Evolutionary conservation across 2,113 vertebrate genomes (phyloP), one percentile per base, ranked within the genome.

Genomic region (Pandion haliaetus): DNA sequence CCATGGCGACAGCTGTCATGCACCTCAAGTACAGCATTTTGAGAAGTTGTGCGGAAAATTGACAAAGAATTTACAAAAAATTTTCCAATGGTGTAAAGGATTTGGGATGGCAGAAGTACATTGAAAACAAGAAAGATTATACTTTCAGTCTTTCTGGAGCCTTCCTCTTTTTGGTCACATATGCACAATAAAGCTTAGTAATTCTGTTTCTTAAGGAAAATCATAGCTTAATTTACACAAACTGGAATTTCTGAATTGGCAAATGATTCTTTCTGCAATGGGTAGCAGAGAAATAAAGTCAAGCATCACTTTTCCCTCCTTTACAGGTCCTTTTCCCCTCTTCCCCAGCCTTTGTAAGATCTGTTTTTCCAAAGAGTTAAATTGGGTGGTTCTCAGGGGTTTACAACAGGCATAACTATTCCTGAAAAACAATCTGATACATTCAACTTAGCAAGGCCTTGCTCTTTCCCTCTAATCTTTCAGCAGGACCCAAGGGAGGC

Each of bases 381-480:
- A 96, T 90, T 95, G 95, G 96, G 97, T 97, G 95, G 91, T 97
- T 98, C 98, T 98, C 96, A 97, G 97, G 96, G 93, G 92, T 97
- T 98, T 97, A 97, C 96, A 98, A 97, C 92, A 98, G 97, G 98
- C 95, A 80, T 84, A 95, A 98, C 98, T 98, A 97, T 95, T 98
- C 97, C 97, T 98, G 99, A 99, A 99, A 99, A 99, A 99, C 98
- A 99, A 99, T 99, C 99, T 98, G 99, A 98, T 99, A 98, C 99
- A 99, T 99, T 99, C 99, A 99, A 98, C 98, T 99, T 99, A 98
- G 97, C 97, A 98, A 98, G 98, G 98, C 98, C 98, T 98, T 98
- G 98, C 98, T 98, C 98, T 98, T 98, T 99, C 98, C 98, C 99
- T 98, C 99, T 99, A 99, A 99, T 99, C 99, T 99, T 99, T 99